Base-by-base conservation (phyloP, 2,797 vertebrate genomes). In the Neosilurus mollespiculum region DNA sequence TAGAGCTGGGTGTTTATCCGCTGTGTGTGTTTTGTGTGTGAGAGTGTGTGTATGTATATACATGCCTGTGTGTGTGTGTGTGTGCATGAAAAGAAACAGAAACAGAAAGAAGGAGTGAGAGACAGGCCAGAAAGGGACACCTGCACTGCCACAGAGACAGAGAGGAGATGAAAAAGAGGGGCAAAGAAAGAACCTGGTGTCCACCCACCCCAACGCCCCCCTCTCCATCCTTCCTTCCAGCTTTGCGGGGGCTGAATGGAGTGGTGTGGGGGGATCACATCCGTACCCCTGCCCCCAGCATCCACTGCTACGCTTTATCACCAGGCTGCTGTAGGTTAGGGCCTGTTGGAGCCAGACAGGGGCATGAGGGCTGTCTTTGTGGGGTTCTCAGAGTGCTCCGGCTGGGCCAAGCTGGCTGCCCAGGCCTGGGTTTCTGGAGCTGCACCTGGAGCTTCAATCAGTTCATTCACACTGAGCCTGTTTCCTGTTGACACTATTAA, bases 401-500 rank as follows among this genome's bases (percentile, higher is more conserved):
- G 93, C 93, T 94, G 93, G 94, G 91, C 90, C 90, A 93, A 92
- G 91, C 90, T 88, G 87, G 91, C 90, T 87, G 88, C 85, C 90
- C 89, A 88, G 86, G 91, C 80, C 82, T 87, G 86, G 78, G 80
- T 87, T 83, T 83, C 81, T 88, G 88, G 90, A 86, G 88, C 92
- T 93, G 94, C 94, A 94, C 94, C 94, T 95, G 94, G 92, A 88
- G 87, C 81, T 92, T 94, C 92, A 94, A 94, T 93, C 93, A 91
- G 88, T 90, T 91, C 83, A 92, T 93, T 94, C 85, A 93, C 93
- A 90, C 91, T 76, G 72, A 87, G 88, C 82, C 85, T 91, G 77
- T 92, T 94, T 94, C 94, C 93, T 94, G 92, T 83, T 84, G 71
- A 82, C 81, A 37, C 82, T 69, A 85, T 66, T 87, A 83, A 82